Base-by-base conservation (phyloP, 1,140 invertebrate genomes). In the Mactra quadrangularis region DNA sequence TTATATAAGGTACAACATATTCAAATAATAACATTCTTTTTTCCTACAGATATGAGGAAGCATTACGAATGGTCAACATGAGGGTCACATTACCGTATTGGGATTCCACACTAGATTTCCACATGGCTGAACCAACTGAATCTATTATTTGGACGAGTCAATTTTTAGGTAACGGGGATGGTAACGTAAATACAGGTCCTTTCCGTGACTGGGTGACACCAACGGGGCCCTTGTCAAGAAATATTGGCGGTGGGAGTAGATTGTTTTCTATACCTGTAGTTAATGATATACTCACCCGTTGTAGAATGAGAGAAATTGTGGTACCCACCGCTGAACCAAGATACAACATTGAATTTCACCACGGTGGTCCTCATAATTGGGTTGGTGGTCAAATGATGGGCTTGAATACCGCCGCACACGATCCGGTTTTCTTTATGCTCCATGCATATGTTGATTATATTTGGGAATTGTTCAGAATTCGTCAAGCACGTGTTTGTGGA, bases 381-480 rank as follows among this genome's bases (percentile, higher is more conserved):
- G 70, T 89, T 29, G 90, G 90, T 4, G 90, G 90, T 1, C 71
- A 85, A 47, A 89, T 91, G 87, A 53, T 35, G 13, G 64, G 71
- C 60, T 41, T 90, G 22, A 79, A 86, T 17, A 92, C 90, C 3
- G 87, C 90, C n/a, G 79, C 92, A 45, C 92, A 89, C 66, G 93
- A 94, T 82, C 89, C 89, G 0, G 85, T 92, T 29, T 93, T 93
- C 85, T 93, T 91, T 82, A 71, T 93, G 74, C 92, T 92, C 81
- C 93, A 94, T 81, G 74, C 86, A 35, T 93, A 91, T 82, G 83
- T 94, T 22, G 92, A 93, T 78, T 88, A 88, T 57, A 74, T 90
- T 17, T 90, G 89, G 89, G 86, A 90, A 50, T 29, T 86, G 50
- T 90, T 88, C 57, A 57, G 89, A 1, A 62, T 82, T 29, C 53